Evolutionary conservation across 2,888 invertebrate species (phyloP), one percentile per base, ranked within the genome.

Genomic region (Drosophila gaucha): DNA sequence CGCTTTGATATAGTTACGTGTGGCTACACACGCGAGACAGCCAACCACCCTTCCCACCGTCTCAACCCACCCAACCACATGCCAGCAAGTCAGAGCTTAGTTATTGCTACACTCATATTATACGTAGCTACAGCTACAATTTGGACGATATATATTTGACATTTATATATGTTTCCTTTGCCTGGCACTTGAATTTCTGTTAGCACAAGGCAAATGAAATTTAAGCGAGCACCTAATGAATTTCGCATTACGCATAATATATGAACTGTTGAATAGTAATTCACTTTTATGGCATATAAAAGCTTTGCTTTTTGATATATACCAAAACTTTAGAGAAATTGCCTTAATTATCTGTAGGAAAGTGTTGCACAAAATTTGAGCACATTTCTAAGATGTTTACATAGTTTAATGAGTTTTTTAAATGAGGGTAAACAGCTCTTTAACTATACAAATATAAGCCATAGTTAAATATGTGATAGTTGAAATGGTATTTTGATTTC

Each of bases 1-100:
- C 55, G 51, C 77, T 68, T 70, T 86, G 84, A 74, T 80, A 74
- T 80, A 84, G 68, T 77, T 80, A 69, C 74, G 67, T 86, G 77
- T 70, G 80, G 73, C 69, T 69, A 39, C 76, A 80, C 63, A 66
- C 85, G 84, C 80, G 74, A 77, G 63, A 49, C 49, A 41, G 33
- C n/a, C 18, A 33, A 6, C 18, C 41, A 22, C 10, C 41, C 31
- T n/a, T 26, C 26, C 2, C 26, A 14, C 18, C 1, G 5, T 18
- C 35, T 8, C 16, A 10, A 0, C 9, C 20, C 9, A 16, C 24
- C 4, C 31, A 56, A 35, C 60, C 49, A 54, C 44, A 54, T 35
- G 76, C 60, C 50, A 66, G 47, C 60, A 66, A 57, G 72, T 71
- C 60, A 67, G 58, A 31, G 67, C 67, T 62, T 72, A 67, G 77